Conservation (phyloP, 2,113 vertebrate species). For the Boulengeromyrus knoepffleri region DNA sequence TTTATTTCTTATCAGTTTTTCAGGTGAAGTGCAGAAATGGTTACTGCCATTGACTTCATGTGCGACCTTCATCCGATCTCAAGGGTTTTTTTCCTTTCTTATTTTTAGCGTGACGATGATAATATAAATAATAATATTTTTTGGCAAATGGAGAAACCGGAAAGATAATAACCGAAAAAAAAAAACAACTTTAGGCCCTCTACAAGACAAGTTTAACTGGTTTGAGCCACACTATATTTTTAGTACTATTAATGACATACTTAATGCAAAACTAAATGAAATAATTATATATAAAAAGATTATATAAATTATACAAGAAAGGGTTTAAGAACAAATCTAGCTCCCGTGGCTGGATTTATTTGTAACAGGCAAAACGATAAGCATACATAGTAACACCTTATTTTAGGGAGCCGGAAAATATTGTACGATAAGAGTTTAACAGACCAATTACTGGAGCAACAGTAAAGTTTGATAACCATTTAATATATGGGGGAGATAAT, state of each 20-base stretch:
- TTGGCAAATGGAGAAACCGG: constrained; percentile 25
- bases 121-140: constrained; percentile 37
- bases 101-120: constrained; percentile 28
- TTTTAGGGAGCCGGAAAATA: neutral
- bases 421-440: constrained; percentile 10
- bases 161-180: constrained; percentile 30
- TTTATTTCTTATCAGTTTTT: neutral
- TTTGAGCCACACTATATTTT: constrained; percentile 43
- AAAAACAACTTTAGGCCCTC: constrained; percentile 37
- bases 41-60: constrained; percentile 10
- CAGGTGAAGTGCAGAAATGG: constrained; percentile 4
- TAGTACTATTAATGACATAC: constrained; percentile 41
- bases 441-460: constrained; percentile 12
- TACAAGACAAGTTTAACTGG: constrained; percentile 38
- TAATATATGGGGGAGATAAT: constrained; percentile 14
- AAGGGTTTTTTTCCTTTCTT: neutral
- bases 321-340: constrained; percentile 23
- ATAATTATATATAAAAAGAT: constrained; percentile 46
- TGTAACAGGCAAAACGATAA: constrained; percentile 28
- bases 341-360: constrained; percentile 35
- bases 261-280: constrained; percentile 35
- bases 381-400: neutral
- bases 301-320: constrained; percentile 19
- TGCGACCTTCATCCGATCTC: neutral
- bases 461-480: constrained; percentile 16